A percentile compares a stretch with the other conserved stretches of the same genome.
Evolutionary conservation across 2,113 vertebrate genomes (phyloP).

Genomic region (Neodon shergylaensis): DNA sequence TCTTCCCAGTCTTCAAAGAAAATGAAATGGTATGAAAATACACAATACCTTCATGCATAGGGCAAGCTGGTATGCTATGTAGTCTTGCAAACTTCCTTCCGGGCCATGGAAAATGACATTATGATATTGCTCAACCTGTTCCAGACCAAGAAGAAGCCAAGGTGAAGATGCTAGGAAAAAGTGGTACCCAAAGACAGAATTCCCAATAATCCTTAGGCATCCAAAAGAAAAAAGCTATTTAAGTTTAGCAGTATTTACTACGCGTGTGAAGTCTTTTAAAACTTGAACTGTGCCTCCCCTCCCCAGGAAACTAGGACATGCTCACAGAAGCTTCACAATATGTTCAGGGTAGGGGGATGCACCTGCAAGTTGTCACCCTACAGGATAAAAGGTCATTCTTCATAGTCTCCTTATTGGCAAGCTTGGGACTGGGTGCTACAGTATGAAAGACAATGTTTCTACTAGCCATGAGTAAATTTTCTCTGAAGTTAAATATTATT

Average conservation of each 20-base stretch:
- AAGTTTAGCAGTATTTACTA: background rate
- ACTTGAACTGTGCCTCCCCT: background rate
- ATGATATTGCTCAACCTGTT: constrained; percentile 94
- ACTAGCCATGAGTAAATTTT: background rate
- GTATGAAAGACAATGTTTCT: background rate
- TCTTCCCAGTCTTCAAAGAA: background rate
- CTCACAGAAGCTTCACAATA: background rate
- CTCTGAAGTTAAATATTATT: background rate
- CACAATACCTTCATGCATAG: constrained; percentile 91
- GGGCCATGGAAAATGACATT: constrained; percentile 96
- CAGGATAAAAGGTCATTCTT: background rate
- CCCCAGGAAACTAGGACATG: background rate
- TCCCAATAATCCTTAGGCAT: background rate
- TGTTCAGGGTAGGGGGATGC: background rate
- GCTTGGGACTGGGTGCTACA: background rate
- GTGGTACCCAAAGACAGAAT: background rate
- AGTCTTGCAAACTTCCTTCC: constrained; percentile 95
- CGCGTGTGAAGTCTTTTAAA: background rate
- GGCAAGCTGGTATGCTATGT: constrained; percentile 91
- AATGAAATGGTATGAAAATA: background rate
- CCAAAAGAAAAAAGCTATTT: background rate
- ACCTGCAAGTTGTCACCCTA: background rate
- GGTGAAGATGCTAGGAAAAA: background rate
- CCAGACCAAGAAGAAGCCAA: constrained; percentile 60
- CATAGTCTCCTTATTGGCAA: background rate